Base-by-base conservation (phyloP, 2,797 vertebrate genomes). In the Momotus momota region DNA sequence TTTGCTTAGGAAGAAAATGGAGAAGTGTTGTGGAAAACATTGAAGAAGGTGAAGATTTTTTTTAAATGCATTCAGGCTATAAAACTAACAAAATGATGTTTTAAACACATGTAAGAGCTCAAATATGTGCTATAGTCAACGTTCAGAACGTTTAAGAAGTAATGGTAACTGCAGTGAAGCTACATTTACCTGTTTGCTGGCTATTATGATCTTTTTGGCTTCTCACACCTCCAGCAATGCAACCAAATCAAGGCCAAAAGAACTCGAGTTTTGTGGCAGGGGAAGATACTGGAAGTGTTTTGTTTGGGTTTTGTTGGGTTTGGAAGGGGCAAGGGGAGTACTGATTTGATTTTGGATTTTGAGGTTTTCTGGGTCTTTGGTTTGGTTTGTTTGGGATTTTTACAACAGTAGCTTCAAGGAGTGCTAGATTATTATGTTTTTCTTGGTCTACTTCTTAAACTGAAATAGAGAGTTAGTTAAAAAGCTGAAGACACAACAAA, bases 401-500 rank as follows among this genome's bases (percentile, higher is more conserved):
- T 49, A 66, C 23, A 91, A 38, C 9, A 43, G 21, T 16, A 14
- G 3, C 31, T 73, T 71, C 61, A 71, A 4, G 31, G 17, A 78
- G 18, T 27, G 14, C 8, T 69, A 27, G 12, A 7, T 43, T 10
- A 15, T 27, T 49, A 52, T 12, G 6, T 26, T 7, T 5, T 3
- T n/a, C 38, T 26, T 49, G 18, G 0, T 45, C 16, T 40, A 16
- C 40, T 90, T 55, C 54, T 64, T 65, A 43, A 51, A 7, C 22
- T 51, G 48, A 73, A 81, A 88, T 16, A 71, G 8, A 18, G 12
- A 82, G 20, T 31, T 57, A 86, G 46, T 74, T 66, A 43, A 89
- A 88, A 87, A 95, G 57, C 58, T 65, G 81, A 92, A 90, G 57
- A 60, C 62, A 55, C 55, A 78, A 89, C 55, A 78, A 89, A 96